Conservation (phyloP, 2,888 invertebrate genomes). For the Operophtera brumata region DNA sequence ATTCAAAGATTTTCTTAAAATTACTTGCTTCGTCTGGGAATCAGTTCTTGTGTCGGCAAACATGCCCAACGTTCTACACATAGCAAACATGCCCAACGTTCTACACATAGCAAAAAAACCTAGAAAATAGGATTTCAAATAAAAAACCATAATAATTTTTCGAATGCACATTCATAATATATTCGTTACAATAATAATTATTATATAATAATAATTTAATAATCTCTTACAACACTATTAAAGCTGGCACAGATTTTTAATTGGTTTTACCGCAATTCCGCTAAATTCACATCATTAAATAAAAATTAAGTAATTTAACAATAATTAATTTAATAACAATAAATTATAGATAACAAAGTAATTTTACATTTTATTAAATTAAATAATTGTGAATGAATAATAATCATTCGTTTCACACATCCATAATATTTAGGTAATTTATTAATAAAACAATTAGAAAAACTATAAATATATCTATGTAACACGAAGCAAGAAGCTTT, state of each 20-base stretch:
- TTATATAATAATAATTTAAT: constrained; percentile 54
- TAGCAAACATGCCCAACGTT: no score
- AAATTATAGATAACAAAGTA: constrained; percentile 3
- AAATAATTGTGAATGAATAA: no score
- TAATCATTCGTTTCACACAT: no score
- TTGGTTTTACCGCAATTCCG: constrained; percentile 64
- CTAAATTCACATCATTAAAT: constrained; percentile 44
- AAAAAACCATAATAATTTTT: constrained; percentile 27
- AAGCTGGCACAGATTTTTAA: constrained; percentile 74
- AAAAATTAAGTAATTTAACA: constrained; percentile 17
- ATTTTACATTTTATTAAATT: no score
- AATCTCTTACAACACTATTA: constrained; percentile 73
- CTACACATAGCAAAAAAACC: no score
- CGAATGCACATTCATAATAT: constrained; percentile 67
- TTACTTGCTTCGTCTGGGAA: no score
- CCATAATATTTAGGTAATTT: constrained; percentile 1
- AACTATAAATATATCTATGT: neutral
- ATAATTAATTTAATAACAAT: constrained; percentile 12
- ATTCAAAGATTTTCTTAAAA: no score
- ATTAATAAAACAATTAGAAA: constrained; percentile 6
- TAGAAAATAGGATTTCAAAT: no score
- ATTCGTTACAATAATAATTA: constrained; percentile 68
- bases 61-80: no score
- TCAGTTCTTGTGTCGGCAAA: no score
- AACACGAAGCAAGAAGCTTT: constrained; percentile 45